Base-by-base conservation (phyloP, 2,888 invertebrate species). In the Emesis furor region DNA sequence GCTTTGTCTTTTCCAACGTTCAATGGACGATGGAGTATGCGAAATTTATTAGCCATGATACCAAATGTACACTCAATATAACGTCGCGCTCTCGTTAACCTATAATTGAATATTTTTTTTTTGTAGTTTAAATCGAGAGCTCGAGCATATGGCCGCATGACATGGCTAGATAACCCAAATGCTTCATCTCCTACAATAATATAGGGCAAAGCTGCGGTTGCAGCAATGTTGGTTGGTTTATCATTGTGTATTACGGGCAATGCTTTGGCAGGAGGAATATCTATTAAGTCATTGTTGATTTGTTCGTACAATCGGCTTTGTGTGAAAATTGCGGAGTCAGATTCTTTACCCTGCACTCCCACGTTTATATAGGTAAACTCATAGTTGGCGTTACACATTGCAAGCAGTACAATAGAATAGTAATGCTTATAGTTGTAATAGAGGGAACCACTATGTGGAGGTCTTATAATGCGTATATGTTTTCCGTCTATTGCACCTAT, bases 111-210 rank as follows among this genome's bases (percentile, higher is more conserved):
- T 85, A 78, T 76, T 81, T 86, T 88, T 78, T 87, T 88, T 79
- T 74, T 82, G 77, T 88, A 71, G 79, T 85, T 73, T 72, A 86
- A 81, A 78, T 82, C 62, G 82, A 86, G 81, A 85, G 85, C 83
- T 81, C 88, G 86, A 65, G 73, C 73, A 84, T 88, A 88, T 84
- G 88, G 88, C 78, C 88, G 86, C 85, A 88, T 85, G 69, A 88
- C 73, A 82, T 84, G 75, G 35, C 69, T 82, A 83, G 86, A 55
- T 32, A 73, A 30, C n/a, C 72, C 72, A 42, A 71, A 71, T 42
- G 71, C 71, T 46, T 46, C 71, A 51, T 24, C 24, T 24, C 24
- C 24, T 24, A 24, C 24, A 24, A 24, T 24, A 24, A 24, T 24
- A 24, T 24, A 24, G 24, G 24, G 24, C 24, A 24, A 24, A 24